Evolutionary conservation across 2,113 vertebrate genomes (phyloP).

Genomic region (Neogale vison): DNA sequence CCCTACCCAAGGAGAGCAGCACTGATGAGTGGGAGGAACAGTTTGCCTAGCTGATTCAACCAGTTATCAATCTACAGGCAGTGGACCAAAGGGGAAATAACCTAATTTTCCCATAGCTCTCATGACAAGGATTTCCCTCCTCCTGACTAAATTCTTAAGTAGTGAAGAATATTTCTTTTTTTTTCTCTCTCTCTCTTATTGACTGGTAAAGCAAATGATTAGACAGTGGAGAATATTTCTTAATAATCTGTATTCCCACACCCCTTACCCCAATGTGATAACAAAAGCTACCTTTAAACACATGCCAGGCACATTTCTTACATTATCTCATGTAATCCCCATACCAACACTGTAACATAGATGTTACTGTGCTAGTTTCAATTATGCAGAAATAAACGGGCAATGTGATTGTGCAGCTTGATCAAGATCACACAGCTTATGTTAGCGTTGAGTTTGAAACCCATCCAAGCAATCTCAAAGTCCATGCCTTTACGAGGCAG

Average conservation of each 20-base stretch:
- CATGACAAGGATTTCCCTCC: not conserved
- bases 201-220: not conserved
- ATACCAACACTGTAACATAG: not conserved
- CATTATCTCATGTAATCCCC: slow-evolving; percentile 40
- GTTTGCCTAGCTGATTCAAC: not conserved
- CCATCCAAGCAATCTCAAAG: not conserved
- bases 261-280: not conserved
- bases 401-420: not conserved
- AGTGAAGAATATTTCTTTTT: not conserved
- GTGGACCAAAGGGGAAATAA: not conserved
- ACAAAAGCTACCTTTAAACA: not conserved
- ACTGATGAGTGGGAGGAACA: not conserved
- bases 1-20: not conserved
- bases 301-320: not conserved
- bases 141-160: not conserved
- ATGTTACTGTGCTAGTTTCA: not conserved
- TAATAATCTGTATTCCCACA: not conserved
- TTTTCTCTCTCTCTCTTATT: not conserved
- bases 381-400: not conserved
- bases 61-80: not conserved
- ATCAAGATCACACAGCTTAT: not conserved
- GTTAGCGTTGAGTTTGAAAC: not conserved
- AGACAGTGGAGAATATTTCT: not conserved
- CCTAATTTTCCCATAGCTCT: not conserved
- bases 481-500: not conserved